Evolutionary conservation across 2,888 invertebrate genomes (phyloP).

Genomic region (Xanthostigma xanthostigma): DNA sequence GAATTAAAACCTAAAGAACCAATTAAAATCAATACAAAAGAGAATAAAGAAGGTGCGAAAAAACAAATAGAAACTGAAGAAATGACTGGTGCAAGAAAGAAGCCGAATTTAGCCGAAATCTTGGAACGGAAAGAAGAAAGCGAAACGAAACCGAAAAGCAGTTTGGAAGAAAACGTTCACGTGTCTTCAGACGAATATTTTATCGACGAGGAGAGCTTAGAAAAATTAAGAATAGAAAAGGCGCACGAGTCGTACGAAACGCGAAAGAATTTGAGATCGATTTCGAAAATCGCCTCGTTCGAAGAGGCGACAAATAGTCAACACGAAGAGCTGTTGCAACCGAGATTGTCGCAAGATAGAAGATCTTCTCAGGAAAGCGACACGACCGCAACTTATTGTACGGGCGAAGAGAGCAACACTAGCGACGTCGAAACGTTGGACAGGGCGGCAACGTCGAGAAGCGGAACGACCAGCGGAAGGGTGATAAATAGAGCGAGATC

Average conservation of each 20-base stretch:
- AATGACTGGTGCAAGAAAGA: background rate
- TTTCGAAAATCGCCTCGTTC: constrained; percentile 24
- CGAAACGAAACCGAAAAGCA: constrained; percentile 26
- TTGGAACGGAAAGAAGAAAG: constrained; percentile 17
- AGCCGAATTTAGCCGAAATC: constrained; percentile 36
- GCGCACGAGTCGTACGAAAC: constrained; percentile 1
- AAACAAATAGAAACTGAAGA: background rate
- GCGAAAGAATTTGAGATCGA: constrained; percentile 3
- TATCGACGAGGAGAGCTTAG: background rate
- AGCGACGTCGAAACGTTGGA: background rate
- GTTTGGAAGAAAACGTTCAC: constrained; percentile 21
- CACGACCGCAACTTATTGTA: background rate
- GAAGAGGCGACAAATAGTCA: constrained; percentile 26
- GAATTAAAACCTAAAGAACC: background rate
- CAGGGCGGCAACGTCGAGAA: too few relatives aligned
- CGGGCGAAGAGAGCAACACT: background rate
- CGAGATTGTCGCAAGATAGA: constrained; percentile 6
- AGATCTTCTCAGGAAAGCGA: constrained; percentile 6
- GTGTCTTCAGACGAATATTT: background rate
- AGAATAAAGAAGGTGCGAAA: background rate
- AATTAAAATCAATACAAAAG: background rate
- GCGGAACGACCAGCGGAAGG: background rate
- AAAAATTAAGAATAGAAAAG: background rate
- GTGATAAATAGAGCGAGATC: background rate
- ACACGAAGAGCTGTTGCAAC: constrained; percentile 19